phyloP scores from a whole-genome alignment of 35 echinoderm and acorn worm species.

The Diadema setosum region DNA sequence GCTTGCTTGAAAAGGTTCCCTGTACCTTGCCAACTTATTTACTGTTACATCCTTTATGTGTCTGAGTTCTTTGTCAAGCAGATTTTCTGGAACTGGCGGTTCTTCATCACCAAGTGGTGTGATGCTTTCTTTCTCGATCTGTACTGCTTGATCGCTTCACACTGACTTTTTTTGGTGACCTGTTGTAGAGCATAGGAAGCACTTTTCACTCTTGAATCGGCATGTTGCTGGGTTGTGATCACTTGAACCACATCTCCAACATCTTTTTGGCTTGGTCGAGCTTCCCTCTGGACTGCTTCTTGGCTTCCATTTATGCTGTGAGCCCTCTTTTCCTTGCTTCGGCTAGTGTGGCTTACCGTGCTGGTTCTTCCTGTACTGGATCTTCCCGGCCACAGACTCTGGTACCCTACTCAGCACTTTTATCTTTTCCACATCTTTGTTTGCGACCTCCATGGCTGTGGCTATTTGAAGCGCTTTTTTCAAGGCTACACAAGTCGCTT shows the following conservation, averaged over 20 bases:
- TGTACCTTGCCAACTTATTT: not conserved
- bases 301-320: too few species aligned
- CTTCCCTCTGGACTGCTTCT: too few species aligned
- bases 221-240: not conserved
- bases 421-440: not conserved
- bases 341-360: not conserved
- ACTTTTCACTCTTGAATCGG: not conserved
- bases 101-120: not conserved
- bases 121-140: not conserved
- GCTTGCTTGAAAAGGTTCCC: not conserved
- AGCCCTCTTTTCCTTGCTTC: too few species aligned
- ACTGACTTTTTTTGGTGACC: not conserved
- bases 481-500: too few species aligned
- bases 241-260: not conserved
- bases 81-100: not conserved
- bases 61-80: not conserved
- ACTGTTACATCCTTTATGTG: not conserved
- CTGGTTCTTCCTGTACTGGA: not conserved
- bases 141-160: not conserved
- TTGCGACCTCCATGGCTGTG: not conserved
- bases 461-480: not conserved
- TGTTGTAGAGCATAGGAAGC: not conserved
- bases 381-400: not conserved
- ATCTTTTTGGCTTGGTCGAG: not conserved
- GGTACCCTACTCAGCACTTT: not conserved